Evolutionary conservation across 2,888 invertebrate genomes (phyloP).

Genomic region (Meteorus colon): DNA sequence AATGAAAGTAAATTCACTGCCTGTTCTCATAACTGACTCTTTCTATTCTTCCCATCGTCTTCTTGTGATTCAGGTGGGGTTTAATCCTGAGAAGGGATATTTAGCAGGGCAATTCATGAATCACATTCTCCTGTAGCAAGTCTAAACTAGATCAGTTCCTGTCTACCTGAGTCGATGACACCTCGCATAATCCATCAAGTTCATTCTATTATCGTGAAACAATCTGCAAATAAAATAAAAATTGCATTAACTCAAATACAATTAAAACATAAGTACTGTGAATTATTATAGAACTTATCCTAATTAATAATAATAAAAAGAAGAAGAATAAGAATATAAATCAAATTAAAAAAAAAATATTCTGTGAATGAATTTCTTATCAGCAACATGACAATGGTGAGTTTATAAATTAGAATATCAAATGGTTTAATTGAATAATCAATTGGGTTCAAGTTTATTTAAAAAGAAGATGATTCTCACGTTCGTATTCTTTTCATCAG

Average conservation of each 20-base stretch:
- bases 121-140: conserved; percentile 64
- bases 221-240: background rate
- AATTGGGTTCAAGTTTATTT: background rate
- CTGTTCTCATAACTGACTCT: conserved; percentile 35
- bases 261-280: no score
- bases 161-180: conserved; percentile 48
- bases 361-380: background rate
- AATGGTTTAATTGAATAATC: background rate
- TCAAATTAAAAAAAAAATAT: background rate
- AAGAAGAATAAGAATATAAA: background rate
- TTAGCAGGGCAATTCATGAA: conserved; percentile 49
- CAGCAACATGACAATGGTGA: conserved; percentile 1
- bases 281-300: background rate
- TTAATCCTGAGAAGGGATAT: conserved; percentile 49
- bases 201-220: background rate
- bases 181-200: conserved; percentile 1
- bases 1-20: conserved; percentile 42
- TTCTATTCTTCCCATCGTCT: conserved; percentile 37
- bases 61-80: conserved; percentile 50
- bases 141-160: conserved; percentile 67
- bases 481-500: background rate
- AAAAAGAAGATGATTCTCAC: background rate
- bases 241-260: background rate
- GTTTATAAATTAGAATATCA: background rate
- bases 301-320: background rate